Percentiles rank a stretch among this genome's conserved stretches.
Evolutionary conservation across 2,888 invertebrate genomes (phyloP).

Genomic region (Tenthredo notha): DNA sequence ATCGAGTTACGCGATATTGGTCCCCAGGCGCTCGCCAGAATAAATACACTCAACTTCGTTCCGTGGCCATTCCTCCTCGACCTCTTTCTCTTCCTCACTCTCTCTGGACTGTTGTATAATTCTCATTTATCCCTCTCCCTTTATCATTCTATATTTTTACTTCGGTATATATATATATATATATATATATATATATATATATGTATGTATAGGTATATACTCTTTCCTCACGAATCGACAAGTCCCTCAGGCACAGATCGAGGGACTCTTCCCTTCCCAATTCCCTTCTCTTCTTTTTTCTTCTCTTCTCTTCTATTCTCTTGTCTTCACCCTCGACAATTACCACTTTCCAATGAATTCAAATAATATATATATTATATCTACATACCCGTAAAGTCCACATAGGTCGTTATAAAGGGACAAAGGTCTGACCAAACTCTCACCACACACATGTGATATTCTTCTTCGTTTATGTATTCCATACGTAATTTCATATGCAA

Average conservation of each 20-base stretch:
- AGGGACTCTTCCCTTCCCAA: background rate
- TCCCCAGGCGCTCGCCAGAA: conserved; percentile 60
- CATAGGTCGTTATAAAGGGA: background rate
- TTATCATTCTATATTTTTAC: background rate
- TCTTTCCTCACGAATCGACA: background rate
- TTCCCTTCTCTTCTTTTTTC: background rate
- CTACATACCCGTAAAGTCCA: background rate
- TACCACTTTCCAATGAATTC: conserved; percentile 36
- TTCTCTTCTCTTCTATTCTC: background rate
- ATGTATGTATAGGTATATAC: background rate
- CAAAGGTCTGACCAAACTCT: background rate
- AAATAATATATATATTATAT: conserved; percentile 12
- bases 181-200: too few species aligned
- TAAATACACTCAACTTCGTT: conserved; percentile 60
- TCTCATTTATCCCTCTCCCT: conserved; percentile 10
- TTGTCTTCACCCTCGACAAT: conserved; percentile 25
- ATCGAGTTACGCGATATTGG: conserved; percentile 67
- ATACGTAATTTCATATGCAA: conserved; percentile 3
- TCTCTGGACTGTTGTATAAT: background rate
- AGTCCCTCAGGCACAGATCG: conserved; percentile 28
- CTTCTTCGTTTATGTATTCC: background rate
- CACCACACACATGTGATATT: background rate
- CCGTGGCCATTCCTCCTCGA: conserved; percentile 37
- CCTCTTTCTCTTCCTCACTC: conserved; percentile 1
- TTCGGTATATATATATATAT: background rate